Base-by-base conservation (phyloP, 1,140 invertebrate species). In the Magallana angulata region DNA sequence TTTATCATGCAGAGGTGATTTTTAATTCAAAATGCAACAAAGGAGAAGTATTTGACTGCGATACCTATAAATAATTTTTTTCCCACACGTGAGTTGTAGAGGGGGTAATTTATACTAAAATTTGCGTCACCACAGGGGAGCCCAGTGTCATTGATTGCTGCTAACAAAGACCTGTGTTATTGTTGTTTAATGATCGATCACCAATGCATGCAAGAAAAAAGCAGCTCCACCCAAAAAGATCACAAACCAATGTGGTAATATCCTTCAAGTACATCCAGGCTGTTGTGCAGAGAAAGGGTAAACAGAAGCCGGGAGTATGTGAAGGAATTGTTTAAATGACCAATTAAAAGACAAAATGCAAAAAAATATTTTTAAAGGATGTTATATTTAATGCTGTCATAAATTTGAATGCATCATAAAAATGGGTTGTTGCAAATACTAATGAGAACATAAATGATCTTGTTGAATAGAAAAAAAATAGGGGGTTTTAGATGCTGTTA, bases 161-260 rank as follows among this genome's bases (percentile, higher is more conserved):
- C 12, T 76, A 76, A 76, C 68, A 76, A 76, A 76, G 68, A 30
- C 68, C 36, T 1, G 24, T 76, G 68, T 76, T 76, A 76, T 76
- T 76, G 68, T 76, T 30, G 68, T 76, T 48, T 30, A 30, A 36
- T 76, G 68, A 76, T 76, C 68, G 68, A 76, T 76, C 36, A 76
- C 68, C 68, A 76, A 76, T 12, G 68, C 24, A 76, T 76, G 68
- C 68, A 76, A 76, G 68, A 76, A 76, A 76, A 11, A 62, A 76
- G 68, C 68, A 76, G 68, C 68, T 76, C 68, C 68, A 76, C 68
- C 68, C 68, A 76, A 76, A 76, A 64, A 64, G 36, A 76, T 76
- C 68, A 76, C 68, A 11, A 30, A 24, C 18, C 9, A 30, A 30
- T 64, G 60, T 80, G 58, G 24, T 76, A 76, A 85, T 57, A 58